phyloP scores from a whole-genome alignment of 1,140 invertebrate species.

The Zaprionus inermis region DNA sequence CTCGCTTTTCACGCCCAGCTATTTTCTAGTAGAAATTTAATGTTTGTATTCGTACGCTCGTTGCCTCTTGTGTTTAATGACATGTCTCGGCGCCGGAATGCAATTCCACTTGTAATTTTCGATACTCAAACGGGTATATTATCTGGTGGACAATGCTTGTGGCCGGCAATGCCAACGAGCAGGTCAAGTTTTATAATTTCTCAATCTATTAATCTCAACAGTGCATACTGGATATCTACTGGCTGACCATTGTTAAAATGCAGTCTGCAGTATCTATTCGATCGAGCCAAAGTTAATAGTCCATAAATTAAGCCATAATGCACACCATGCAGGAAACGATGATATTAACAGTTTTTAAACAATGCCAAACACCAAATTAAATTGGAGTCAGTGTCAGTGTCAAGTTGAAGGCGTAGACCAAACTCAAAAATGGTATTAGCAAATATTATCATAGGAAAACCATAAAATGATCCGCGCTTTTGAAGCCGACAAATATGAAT shows the following conservation, averaged over 20 bases:
- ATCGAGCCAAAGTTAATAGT: slow-evolving; percentile 1
- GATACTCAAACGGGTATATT: slow-evolving; percentile 7
- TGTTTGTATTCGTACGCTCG: slow-evolving; percentile 12
- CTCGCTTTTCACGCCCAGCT: slow-evolving; percentile 34
- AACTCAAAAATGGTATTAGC: background rate
- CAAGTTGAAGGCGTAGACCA: background rate
- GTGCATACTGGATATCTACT: background rate
- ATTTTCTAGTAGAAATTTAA: slow-evolving; percentile 21
- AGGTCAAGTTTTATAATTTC: slow-evolving; percentile 1
- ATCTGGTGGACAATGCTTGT: background rate
- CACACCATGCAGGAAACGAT: slow-evolving; percentile 3
- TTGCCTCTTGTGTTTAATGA: background rate
- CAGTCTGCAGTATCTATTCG: background rate
- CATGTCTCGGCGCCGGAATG: slow-evolving; percentile 10
- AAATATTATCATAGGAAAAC: slow-evolving; percentile 8
- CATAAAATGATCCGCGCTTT: background rate
- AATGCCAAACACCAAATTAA: background rate
- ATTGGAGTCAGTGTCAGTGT: slow-evolving; percentile 4
- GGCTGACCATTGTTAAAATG: background rate
- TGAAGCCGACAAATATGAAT: background rate
- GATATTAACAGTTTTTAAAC: slow-evolving; percentile 1
- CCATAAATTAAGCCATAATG: background rate
- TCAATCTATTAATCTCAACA: background rate
- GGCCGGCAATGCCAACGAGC: background rate
- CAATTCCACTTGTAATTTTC: slow-evolving; percentile 9